phyloP scores from a whole-genome alignment of 2,888 invertebrate species.

The Chironomus riparius region DNA sequence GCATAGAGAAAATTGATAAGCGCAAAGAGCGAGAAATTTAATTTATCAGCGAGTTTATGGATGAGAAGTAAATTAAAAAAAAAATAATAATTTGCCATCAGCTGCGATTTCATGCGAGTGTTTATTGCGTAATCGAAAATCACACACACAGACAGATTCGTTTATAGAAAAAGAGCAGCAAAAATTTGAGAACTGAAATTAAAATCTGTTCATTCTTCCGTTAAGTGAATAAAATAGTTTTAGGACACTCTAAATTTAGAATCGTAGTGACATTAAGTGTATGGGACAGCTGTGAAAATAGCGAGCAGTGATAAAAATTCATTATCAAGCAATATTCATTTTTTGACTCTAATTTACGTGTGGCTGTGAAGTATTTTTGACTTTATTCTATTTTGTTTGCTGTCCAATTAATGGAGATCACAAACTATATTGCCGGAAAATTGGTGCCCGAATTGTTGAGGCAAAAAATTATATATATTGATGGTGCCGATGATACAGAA shows the following conservation, averaged over 20 bases:
- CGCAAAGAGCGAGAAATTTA: no score
- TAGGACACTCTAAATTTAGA: neutral
- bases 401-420: constrained; percentile 9
- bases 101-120: neutral
- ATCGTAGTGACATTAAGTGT: no score
- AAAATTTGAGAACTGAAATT: neutral
- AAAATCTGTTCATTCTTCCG: neutral
- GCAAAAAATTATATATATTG: constrained; percentile 14
- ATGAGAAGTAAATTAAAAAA: no score
- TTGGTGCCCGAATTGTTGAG: constrained; percentile 18
- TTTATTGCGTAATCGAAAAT: neutral
- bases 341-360: no score
- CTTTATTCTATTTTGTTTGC: neutral
- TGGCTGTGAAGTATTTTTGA: neutral
- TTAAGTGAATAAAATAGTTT: neutral
- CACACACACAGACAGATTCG: neutral
- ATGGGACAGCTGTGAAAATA: no score
- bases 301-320: no score
- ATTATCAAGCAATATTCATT: no score
- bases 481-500: constrained; percentile 14
- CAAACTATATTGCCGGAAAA: constrained; percentile 14
- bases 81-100: neutral
- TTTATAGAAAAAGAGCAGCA: neutral
- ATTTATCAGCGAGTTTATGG: no score
- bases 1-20: no score